Base-by-base conservation (phyloP, 1,140 invertebrate species). In the Dendrolimus kikuchii region DNA sequence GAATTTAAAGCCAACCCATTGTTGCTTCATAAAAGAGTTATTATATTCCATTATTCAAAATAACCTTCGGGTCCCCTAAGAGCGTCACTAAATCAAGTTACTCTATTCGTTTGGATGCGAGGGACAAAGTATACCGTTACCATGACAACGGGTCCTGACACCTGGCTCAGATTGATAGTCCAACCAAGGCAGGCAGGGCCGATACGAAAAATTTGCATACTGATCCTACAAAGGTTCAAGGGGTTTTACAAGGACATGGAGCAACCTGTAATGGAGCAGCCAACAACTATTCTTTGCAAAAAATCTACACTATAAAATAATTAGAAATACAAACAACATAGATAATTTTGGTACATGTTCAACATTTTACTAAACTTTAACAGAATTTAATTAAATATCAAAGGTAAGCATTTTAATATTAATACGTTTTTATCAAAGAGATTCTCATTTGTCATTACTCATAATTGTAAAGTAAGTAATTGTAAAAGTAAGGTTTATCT, bases 131-230 rank as follows among this genome's bases (percentile, higher is more conserved):
- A 60, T 45, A 59, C 53, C 51, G 62, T 68, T 48, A 41, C 56
- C 55, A 67, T 64, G 58, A 63, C 60, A 67, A 75, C 67, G 54
- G 54, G 46, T 46, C 56, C 23, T 23, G 57, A 63, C 68, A 77
- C 75, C 74, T 77, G 72, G 69, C 45, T 53, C 45, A 66, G 61
- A 71, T 68, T 72, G 69, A 76, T 68, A 65, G 59, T 52, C 54
- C 51, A 64, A 56, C 60, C 64, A 68, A 64, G 23, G 67, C 65
- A 57, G 58, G 51, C 64, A 54, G 57, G 68, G 65, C 46, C 42
- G 68, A 71, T 69, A 66, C 70, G 60, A 66, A 68, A 60, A 66
- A 78, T 78, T 81, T 72, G 68, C 74, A 78, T 81, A 69, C 54
- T 68, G 68, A 77, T 73, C 65, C 69, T 57, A 57, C 56, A 55